phyloP scores from a whole-genome alignment of 30 jellyfish, hydroid and myxozoan species.

The Mastigias papua region DNA sequence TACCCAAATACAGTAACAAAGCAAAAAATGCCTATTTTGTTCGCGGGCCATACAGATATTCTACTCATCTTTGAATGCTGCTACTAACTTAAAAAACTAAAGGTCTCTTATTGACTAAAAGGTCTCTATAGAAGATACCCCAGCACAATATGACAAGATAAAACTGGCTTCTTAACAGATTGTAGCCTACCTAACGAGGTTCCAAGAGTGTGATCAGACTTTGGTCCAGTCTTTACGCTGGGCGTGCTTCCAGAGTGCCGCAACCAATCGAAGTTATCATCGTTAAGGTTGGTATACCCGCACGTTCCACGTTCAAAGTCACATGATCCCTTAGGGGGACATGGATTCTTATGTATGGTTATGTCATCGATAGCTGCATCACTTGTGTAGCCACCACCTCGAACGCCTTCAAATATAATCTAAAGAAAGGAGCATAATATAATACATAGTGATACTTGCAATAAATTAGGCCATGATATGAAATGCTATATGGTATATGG shows the following conservation, averaged over 20 bases:
- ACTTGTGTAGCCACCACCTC: constrained; percentile 88
- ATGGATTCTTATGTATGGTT: constrained; percentile 76
- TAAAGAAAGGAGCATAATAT: background rate
- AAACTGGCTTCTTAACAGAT: background rate
- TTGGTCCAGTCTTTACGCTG: constrained; percentile 94
- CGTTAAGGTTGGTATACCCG: constrained; percentile 76
- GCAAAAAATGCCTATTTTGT: too few relatives aligned
- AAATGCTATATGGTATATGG: too few relatives aligned
- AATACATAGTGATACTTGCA: background rate
- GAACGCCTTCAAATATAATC: constrained; percentile 93
- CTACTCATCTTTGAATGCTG: too few relatives aligned
- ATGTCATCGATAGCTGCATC: constrained; percentile 97
- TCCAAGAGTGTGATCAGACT: constrained; percentile 91
- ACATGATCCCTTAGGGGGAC: constrained; percentile 95
- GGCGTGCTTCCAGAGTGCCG: constrained; percentile 94
- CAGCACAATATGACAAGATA: too few relatives aligned
- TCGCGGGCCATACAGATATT: too few relatives aligned
- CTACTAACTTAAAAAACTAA: too few relatives aligned
- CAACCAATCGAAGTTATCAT: constrained; percentile 92
- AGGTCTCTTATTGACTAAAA: too few relatives aligned
- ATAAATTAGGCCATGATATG: background rate
- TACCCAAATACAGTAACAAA: too few relatives aligned
- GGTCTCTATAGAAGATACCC: too few relatives aligned
- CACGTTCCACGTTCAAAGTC: constrained; percentile 90
- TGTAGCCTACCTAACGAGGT: constrained; percentile 66